Percentiles rank a stretch among this genome's conserved stretches.
Evolutionary conservation across 2,797 vertebrate species (phyloP).

Genomic region (Cynopterus sphinx): DNA sequence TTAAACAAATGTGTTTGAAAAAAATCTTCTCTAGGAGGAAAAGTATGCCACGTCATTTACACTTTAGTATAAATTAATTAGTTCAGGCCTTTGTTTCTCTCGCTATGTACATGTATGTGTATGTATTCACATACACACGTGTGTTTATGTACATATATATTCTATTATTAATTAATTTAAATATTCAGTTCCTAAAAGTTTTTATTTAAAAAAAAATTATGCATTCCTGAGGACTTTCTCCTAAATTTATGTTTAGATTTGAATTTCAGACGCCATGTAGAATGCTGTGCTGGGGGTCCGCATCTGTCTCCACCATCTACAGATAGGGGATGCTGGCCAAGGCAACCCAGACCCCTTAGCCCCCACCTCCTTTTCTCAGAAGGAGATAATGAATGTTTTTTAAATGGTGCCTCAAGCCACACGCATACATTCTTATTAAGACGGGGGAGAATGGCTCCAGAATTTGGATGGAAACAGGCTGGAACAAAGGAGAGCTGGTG

Average conservation of each 20-base stretch:
- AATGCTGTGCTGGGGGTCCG: too few relatives aligned
- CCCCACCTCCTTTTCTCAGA: neutral
- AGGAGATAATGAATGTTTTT: neutral
- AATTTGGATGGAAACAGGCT: neutral
- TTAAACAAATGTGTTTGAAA: neutral
- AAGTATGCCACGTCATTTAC: neutral
- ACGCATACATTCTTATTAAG: neutral
- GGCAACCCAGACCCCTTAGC: neutral
- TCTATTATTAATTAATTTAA: neutral
- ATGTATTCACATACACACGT: accelerated
- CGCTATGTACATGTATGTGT: accelerated
- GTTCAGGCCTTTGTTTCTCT: neutral
- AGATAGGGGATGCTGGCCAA: too few relatives aligned
- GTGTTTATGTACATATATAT: neutral
- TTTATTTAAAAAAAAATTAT: too few relatives aligned
- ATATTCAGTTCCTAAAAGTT: neutral
- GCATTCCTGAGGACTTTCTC: neutral
- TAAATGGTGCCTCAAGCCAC: neutral
- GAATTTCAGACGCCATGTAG: too few relatives aligned
- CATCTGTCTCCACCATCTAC: neutral
- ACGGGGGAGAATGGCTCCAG: neutral
- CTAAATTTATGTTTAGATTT: neutral
- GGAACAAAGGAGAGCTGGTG: neutral
- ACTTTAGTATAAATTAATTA: neutral
- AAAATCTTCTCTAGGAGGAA: neutral